Base-by-base conservation (phyloP, 2,888 invertebrate species). In the Drosophila maculinotata region DNA sequence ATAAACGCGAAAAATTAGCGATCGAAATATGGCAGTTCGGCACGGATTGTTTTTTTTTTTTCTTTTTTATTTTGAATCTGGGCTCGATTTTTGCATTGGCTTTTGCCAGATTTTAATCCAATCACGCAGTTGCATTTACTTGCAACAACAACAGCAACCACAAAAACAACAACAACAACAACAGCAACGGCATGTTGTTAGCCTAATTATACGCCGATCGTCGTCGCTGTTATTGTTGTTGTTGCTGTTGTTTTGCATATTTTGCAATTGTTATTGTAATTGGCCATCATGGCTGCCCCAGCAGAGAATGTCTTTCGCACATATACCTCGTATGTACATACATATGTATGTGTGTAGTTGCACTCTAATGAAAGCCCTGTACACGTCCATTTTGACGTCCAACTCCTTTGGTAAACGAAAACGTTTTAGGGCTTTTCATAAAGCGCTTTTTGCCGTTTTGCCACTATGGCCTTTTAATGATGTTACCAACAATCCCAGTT, bases 1-100 rank as follows among this genome's bases (percentile, higher is more conserved):
- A 89, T 89, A 89, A 89, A 89, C 85, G 89, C 82, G 79, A 89
- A 89, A 89, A 89, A 89, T 89, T 89, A 89, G 82, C 89, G 79
- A 84, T 87, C 85, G 82, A 70, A 74, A 72, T n/a, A n/a, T 81
- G 68, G 52, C 31, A 65, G 62, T 49, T 68, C 64, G 63, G 51
- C 59, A 56, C 47, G 47, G 62, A 14, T 52, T 45, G 17, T 30
- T 17, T 8, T 23, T 9, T 23, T 8, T 4, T 8, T 15, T 28
- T 3, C 3, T 12, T 0, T 9, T 15, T 23, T 17, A 4, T 4
- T 1, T 42, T 26, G n/a, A 26, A 53, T 47, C 41, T 60, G 25
- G 17, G 44, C 31, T 58, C 23, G 42, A n/a, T 36, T 48, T 51
- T 45, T 54, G 53, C 54, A 30, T 57, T 59, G 51, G 59, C 44